phyloP scores from a whole-genome alignment of 2,888 invertebrate species.

The Arctia plantaginis region DNA sequence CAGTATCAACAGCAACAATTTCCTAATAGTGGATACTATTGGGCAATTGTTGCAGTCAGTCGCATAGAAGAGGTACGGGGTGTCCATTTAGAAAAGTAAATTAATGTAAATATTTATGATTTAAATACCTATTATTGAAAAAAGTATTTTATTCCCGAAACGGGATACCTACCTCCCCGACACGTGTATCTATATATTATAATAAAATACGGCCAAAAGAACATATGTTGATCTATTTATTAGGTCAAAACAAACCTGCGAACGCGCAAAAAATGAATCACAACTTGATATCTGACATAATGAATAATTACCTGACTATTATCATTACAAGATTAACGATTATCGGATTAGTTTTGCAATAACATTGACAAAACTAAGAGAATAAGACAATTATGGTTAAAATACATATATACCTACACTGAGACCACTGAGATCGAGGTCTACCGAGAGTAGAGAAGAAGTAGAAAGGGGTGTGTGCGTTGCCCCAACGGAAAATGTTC shows the following conservation, averaged over 20 bases:
- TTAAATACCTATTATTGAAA: not conserved
- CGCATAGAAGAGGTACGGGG: too few species aligned
- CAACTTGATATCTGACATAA: constrained; percentile 2
- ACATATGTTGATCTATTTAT: not conserved
- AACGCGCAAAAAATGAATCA: not conserved
- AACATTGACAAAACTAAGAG: not conserved
- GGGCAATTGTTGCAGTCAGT: not conserved
- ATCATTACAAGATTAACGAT: not conserved
- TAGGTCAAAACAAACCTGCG: not conserved
- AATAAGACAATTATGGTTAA: not conserved
- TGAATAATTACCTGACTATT: constrained; percentile 1
- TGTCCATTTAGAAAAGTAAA: not conserved
- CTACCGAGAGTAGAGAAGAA: too few species aligned
- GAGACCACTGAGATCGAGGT: too few species aligned
- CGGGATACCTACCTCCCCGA: not conserved
- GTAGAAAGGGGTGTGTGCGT: too few species aligned
- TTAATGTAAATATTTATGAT: not conserved
- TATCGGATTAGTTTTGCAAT: not conserved
- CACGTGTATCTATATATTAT: not conserved
- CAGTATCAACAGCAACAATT: too few species aligned
- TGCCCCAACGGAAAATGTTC: too few species aligned
- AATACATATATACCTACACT: not conserved
- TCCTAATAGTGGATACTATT: too few species aligned
- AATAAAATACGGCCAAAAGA: not conserved
- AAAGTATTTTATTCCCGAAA: not conserved